Base-by-base conservation (phyloP, 2,113 vertebrate species). In the Rostratula benghalensis region DNA sequence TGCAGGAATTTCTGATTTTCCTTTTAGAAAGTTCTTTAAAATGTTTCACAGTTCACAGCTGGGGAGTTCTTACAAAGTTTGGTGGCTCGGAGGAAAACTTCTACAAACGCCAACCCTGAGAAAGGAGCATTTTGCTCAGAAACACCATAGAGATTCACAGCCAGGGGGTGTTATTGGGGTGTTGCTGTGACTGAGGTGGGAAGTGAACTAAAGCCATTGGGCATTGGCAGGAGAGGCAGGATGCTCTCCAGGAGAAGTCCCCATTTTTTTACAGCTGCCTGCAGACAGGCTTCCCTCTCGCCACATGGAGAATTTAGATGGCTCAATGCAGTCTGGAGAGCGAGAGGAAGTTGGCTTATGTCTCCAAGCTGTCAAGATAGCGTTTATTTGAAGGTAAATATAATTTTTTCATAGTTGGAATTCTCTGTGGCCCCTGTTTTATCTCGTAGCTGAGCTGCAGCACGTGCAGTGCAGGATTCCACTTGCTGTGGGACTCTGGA, bases 41-140 rank as follows among this genome's bases (percentile, higher is more conserved):
- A 54, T 5, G 2, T 65, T 74, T 33, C 23, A 2, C 14, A 43
- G 37, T 46, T 91, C 33, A 6, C 0, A 0, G 4, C 0, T 65
- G 53, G 24, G 9, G 64, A 57, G 15, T 50, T 67, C 16, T 59
- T 45, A 18, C 6, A 21, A 31, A 31, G 10, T 57, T 91, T 64
- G 8, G 2, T 23, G 61, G 31, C 67, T 83, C 30, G 19, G 24
- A 35, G 65, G 64, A 73, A 33, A 70, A 64, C 7, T 33, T 39
- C 2, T 51, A 28, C 25, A 39, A 46, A 43, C 48, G 24, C 13
- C 24, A 71, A 1, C 23, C 17, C 22, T 8, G 5, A 20, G 10
- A n/a, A 31, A 64, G 39, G 37, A 31, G 74, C 2, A 0, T 24
- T 89, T 51, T 31, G 35, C 37, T 79, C 41, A 61, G 2, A 27